phyloP scores from a whole-genome alignment of 2,113 vertebrate species.

The Aleadryas rufinucha region DNA sequence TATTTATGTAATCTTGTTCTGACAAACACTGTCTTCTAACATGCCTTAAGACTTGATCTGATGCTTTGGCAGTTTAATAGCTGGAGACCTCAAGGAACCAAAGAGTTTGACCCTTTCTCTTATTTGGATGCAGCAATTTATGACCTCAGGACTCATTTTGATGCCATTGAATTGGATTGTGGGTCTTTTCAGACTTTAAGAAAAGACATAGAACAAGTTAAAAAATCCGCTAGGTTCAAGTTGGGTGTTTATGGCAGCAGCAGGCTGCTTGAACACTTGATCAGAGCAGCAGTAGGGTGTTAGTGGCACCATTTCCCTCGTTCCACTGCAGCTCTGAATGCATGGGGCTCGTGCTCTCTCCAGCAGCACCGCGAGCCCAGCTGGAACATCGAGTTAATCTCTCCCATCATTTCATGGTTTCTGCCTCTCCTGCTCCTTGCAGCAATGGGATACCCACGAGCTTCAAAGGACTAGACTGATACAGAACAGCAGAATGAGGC shows the following conservation, averaged over 20 bases:
- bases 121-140: background rate
- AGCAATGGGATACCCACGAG: background rate
- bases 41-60: background rate
- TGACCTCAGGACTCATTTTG: background rate
- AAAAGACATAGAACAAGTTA: background rate
- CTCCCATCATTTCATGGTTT: background rate
- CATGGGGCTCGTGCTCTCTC: background rate
- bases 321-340: background rate
- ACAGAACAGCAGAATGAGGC: background rate
- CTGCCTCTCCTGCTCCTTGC: background rate
- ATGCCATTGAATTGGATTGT: background rate
- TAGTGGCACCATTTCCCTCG: background rate
- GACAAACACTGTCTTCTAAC: background rate
- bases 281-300: background rate
- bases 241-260: background rate
- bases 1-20: background rate
- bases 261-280: background rate
- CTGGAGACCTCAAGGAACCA: background rate
- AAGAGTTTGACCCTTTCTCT: background rate
- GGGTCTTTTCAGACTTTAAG: background rate
- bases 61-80: background rate
- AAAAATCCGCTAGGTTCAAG: background rate
- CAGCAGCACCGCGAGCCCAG: background rate
- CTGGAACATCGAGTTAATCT: fast-evolving
- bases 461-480: background rate